Evolutionary conservation across 2,797 vertebrate species (phyloP).

Genomic region (Tenualosa ilisha): DNA sequence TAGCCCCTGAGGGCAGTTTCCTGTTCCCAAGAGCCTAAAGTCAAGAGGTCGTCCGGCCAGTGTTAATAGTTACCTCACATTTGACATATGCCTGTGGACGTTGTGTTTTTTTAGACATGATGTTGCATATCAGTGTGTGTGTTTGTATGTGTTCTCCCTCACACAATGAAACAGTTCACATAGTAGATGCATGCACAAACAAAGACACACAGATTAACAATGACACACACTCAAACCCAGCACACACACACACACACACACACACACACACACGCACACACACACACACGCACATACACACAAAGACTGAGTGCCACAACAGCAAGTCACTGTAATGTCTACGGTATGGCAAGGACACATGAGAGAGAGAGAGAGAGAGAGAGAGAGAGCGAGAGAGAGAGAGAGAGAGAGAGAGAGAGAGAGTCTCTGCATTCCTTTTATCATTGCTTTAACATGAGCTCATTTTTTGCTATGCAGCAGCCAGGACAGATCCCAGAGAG

Average conservation of each 20-base stretch:
- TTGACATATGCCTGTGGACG: constrained; percentile 20
- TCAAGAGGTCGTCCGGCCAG: constrained; percentile 67
- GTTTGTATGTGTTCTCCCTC: not conserved
- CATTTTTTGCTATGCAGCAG: not conserved
- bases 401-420: not conserved
- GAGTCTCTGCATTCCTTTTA: not conserved
- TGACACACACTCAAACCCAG: not conserved
- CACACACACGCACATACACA: not conserved
- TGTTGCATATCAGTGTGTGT: not conserved
- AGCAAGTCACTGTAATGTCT: not conserved
- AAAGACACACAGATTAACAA: not conserved
- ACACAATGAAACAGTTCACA: too few relatives aligned
- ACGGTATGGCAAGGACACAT: too few relatives aligned
- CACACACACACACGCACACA: not conserved
- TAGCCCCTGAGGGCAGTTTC: constrained; percentile 56
- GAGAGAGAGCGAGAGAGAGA: not conserved
- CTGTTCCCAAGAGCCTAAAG: constrained; percentile 53
- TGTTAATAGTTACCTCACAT: constrained; percentile 68
- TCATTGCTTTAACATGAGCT: constrained; percentile 7
- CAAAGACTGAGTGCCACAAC: not conserved
- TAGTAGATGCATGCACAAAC: not conserved
- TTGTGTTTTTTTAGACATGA: not conserved
- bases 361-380: not conserved
- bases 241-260: not conserved
- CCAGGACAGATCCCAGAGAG: not conserved